A percentile compares a stretch with the other conserved stretches of the same genome.
These are phyloP conservation scores for Hyppa rectilinea DNA, from an alignment of 2,888 invertebrate genomes.

Conservation along the genomic window DNA sequence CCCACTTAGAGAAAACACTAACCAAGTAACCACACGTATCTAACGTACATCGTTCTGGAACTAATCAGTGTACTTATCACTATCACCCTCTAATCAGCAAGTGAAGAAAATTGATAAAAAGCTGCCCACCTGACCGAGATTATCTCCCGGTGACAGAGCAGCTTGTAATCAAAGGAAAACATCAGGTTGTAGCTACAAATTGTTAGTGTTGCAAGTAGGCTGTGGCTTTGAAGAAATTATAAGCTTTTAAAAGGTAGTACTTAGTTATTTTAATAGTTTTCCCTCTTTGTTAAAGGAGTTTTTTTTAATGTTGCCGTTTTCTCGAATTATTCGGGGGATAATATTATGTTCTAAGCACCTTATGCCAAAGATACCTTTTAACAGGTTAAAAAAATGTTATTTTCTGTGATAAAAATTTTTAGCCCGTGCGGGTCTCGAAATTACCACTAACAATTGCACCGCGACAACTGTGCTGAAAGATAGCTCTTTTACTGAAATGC, in stretches of 20 bases:
- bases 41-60: neutral
- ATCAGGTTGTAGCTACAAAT: constrained; percentile 38
- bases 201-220: constrained; percentile 20
- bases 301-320: too few relatives aligned
- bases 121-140: constrained; percentile 22
- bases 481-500: too few relatives aligned
- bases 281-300: too few relatives aligned
- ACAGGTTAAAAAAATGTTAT: too few relatives aligned
- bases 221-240: constrained; percentile 17
- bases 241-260: constrained; percentile 9
- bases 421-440: too few relatives aligned
- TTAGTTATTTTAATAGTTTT: too few relatives aligned
- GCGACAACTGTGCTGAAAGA: too few relatives aligned
- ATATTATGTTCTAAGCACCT: too few relatives aligned
- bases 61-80: constrained; percentile 42
- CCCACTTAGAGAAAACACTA: constrained; percentile 12
- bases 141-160: constrained; percentile 35
- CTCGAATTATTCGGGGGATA: too few relatives aligned
- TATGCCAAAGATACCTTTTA: too few relatives aligned
- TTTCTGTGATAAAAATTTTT: too few relatives aligned
- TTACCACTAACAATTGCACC: too few relatives aligned
- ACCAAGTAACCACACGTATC: constrained; percentile 20
- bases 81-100: constrained; percentile 25
- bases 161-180: constrained; percentile 45
- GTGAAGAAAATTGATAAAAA: constrained; percentile 36